Percentiles rank a stretch among this genome's conserved stretches.
phyloP scores from a whole-genome alignment of 1,140 invertebrate species.

The Gryon sp. region DNA sequence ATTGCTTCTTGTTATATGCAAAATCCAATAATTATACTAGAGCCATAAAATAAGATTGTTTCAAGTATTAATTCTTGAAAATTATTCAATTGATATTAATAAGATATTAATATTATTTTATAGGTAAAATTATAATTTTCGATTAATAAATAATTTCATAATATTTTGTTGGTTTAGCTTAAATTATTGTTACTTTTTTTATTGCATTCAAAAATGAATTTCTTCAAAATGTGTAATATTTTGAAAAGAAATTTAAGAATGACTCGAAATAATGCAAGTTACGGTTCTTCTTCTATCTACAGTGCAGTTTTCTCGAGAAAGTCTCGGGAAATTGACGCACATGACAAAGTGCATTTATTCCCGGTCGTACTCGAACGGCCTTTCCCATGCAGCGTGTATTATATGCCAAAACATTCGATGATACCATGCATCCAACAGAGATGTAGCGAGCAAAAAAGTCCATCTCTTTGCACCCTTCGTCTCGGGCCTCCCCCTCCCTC shows the following conservation, averaged over 20 bases:
- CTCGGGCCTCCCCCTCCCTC: background rate
- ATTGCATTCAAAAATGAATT: too few relatives aligned
- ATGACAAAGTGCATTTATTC: conserved; percentile 32
- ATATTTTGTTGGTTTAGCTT: too few relatives aligned
- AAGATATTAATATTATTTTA: too few relatives aligned
- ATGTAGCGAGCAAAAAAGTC: conserved; percentile 20
- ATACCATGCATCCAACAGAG: conserved; percentile 21
- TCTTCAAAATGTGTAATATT: background rate
- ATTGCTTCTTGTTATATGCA: too few relatives aligned
- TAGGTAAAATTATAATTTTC: too few relatives aligned
- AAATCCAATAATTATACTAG: too few relatives aligned
- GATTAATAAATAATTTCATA: too few relatives aligned
- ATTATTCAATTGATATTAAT: too few relatives aligned
- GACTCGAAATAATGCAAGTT: background rate
- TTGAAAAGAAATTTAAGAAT: too few relatives aligned
- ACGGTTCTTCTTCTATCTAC: background rate
- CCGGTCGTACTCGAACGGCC: background rate
- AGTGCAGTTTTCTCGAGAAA: background rate
- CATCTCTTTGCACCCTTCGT: conserved; percentile 6
- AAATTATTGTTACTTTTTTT: too few relatives aligned
- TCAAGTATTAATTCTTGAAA: too few relatives aligned
- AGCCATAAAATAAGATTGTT: too few relatives aligned
- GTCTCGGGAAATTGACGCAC: conserved; percentile 1
- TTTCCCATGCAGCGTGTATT: conserved; percentile 10
- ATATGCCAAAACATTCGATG: conserved; percentile 38